Evolutionary conservation across 2,888 invertebrate genomes (phyloP), one percentile per base, ranked within the genome.

Genomic region (Morpho helenor): DNA sequence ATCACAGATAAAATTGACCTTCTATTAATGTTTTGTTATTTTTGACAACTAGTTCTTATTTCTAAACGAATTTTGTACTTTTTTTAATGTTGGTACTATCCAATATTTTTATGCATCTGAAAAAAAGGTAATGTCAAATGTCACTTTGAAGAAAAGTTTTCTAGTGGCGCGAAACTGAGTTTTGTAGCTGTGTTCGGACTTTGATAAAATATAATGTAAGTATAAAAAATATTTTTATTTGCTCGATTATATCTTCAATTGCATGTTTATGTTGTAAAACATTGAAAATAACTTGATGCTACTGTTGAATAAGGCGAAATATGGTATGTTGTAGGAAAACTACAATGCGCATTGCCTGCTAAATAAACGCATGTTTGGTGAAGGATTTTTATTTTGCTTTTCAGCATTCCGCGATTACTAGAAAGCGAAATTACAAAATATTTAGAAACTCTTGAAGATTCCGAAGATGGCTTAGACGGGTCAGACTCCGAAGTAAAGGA

Each of bases 381-480:
- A 73, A 70, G 70, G 69, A 49, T 67, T 70, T 68, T 71, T 68
- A 56, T 68, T 70, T 70, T 72, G 66, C 60, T 68, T 71, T 70
- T 69, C 67, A 70, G 69, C 68, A 63, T 63, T 67, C 68, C 68
- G 67, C 70, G 72, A 65, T 69, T 70, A 69, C 68, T 68, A 68
- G 68, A 70, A 70, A 68, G 70, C 66, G 72, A 72, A 68, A 69
- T 69, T 68, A 64, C 63, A 68, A 67, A 68, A 63, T 70, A 72
- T 72, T 73, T 71, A 68, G 70, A 70, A n/a, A n/a, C n/a, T n/a
- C n/a, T n/a, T 65, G 69, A 70, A 68, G 70, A 69, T 62, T n/a
- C n/a, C n/a, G 70, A 70, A 70, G 70, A 70, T 65, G 70, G 68
- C 64, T 69, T 69, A 67, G 70, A 69, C 65, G 68, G 68, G 49